Percentiles rank a stretch among this genome's conserved stretches.
Evolutionary conservation across 2,888 invertebrate genomes (phyloP).

Genomic region (Flabesymbios commensalis): DNA sequence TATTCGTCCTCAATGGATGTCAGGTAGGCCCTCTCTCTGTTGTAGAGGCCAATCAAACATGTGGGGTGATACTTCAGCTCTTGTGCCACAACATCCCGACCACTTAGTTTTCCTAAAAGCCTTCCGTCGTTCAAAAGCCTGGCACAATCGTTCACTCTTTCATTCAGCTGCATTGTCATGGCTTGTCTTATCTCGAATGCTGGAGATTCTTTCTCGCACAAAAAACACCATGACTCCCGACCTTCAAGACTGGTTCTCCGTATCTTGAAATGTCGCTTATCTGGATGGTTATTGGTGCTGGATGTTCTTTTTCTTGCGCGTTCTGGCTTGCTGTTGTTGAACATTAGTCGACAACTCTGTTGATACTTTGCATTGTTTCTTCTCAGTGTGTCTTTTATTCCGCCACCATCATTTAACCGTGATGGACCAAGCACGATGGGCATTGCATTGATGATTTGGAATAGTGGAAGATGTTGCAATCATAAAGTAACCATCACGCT

Average conservation of each 20-base stretch:
- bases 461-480: neutral
- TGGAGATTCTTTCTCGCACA: neutral
- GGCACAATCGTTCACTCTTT: neutral
- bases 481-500: neutral
- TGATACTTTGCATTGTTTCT: constrained; percentile 32
- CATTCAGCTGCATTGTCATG: neutral
- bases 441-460: constrained; percentile 4
- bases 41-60: constrained; percentile 4
- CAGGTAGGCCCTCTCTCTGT: neutral
- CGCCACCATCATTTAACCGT: constrained; percentile 29
- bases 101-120: neutral
- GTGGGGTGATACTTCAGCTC: constrained; percentile 8
- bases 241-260: neutral
- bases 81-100: constrained; percentile 2
- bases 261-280: neutral
- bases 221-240: neutral
- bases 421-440: constrained; percentile 23
- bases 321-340: constrained; percentile 5
- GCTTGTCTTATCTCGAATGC: neutral
- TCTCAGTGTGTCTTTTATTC: constrained; percentile 31
- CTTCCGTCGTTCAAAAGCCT: neutral
- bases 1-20: neutral
- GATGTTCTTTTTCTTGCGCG: neutral
- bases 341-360: constrained; percentile 2
- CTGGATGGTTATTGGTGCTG: neutral